These are phyloP conservation scores for Drosophila subquinaria DNA, from an alignment of 2,888 invertebrate genomes.

Conservation along the genomic window DNA sequence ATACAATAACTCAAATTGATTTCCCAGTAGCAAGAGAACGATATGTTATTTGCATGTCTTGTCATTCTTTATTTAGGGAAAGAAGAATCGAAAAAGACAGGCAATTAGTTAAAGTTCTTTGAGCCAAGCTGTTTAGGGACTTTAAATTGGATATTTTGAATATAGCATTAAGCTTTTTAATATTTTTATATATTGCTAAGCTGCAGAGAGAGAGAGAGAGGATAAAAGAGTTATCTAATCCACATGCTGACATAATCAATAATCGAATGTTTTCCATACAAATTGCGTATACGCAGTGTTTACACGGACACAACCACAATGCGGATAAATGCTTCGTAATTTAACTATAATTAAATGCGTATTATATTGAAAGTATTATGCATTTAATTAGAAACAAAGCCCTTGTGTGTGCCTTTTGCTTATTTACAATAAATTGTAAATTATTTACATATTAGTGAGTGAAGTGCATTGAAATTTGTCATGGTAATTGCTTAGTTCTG, in stretches of 20 bases:
- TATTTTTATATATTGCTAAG: neutral
- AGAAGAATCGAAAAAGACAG: neutral
- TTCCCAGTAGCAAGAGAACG: conserved; percentile 48
- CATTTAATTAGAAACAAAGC: conserved; percentile 28
- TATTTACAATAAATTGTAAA: conserved; percentile 45
- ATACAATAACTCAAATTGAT: conserved; percentile 81
- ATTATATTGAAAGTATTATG: conserved; percentile 7
- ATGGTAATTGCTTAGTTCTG: conserved; percentile 12
- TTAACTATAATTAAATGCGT: conserved; percentile 42
- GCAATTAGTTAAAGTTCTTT: conserved; percentile 47
- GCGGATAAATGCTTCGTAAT: conserved; percentile 18
- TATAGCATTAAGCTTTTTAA: neutral
- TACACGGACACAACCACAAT: conserved; percentile 29
- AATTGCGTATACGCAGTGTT: conserved; percentile 50
- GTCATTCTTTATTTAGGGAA: conserved; percentile 47
- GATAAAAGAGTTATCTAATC: neutral
- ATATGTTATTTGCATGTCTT: conserved; percentile 66
- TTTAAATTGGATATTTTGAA: neutral
- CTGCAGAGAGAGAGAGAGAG: neutral
- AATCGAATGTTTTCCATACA: conserved; percentile 15
- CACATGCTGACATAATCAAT: conserved; percentile 4
- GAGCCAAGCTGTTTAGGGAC: neutral
- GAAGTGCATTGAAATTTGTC: neutral
- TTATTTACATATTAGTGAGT: conserved; percentile 44
- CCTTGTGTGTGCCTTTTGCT: neutral